Percentiles rank a stretch among this genome's conserved stretches.
These are phyloP conservation scores for Pristionchus maxplancki DNA, from an alignment of 2,888 invertebrate genomes.

Conservation along the genomic window DNA sequence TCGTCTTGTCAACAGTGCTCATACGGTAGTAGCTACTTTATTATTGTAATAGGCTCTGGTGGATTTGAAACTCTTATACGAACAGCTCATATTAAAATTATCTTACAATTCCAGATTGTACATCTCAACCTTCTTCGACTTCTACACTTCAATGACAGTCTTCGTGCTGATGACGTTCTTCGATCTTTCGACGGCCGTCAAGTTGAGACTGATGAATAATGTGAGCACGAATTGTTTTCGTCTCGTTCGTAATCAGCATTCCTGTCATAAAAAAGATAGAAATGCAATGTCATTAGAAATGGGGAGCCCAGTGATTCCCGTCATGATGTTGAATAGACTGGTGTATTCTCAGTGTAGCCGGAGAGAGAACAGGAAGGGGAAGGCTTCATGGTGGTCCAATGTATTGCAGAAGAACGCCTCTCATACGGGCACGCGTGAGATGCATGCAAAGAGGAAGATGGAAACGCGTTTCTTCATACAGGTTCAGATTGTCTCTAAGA, in stretches of 20 bases:
- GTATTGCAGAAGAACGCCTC: neutral
- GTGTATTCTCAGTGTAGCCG: neutral
- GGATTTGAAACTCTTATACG: too few relatives aligned
- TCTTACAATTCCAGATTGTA: neutral
- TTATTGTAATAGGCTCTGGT: too few relatives aligned
- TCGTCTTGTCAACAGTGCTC: too few relatives aligned
- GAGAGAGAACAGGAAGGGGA: neutral
- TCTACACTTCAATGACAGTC: constrained; percentile 58
- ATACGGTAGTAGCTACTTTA: too few relatives aligned
- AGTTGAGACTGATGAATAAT: constrained; percentile 6
- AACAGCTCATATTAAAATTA: too few relatives aligned
- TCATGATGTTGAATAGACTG: too few relatives aligned
- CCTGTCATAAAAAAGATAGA: too few relatives aligned
- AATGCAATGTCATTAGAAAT: too few relatives aligned
- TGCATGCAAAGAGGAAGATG: neutral
- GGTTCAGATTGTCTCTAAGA: neutral
- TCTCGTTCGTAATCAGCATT: too few relatives aligned
- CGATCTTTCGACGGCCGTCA: constrained; percentile 55
- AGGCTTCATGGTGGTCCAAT: neutral
- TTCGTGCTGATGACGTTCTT: constrained; percentile 57
- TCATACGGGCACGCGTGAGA: neutral
- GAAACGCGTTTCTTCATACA: constrained; percentile 35
- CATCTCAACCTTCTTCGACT: constrained; percentile 57
- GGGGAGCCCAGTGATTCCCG: too few relatives aligned
- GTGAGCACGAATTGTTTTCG: too few relatives aligned